These are phyloP conservation scores for Gymnoscopelus microlampas DNA, from an alignment of 2,797 vertebrate species.

Conservation along the genomic window DNA sequence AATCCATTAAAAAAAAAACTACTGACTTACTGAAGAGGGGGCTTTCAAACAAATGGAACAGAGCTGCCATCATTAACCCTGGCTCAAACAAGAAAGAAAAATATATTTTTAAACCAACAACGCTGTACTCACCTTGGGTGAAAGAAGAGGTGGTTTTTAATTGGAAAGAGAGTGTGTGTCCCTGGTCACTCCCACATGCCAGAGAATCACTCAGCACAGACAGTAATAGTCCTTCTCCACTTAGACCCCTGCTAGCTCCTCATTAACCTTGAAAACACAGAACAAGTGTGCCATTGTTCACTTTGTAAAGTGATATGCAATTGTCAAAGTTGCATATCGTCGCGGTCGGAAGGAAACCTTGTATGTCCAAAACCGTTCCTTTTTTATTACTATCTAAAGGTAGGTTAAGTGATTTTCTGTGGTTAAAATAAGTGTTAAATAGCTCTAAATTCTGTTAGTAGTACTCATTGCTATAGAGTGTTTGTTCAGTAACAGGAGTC, in stretches of 20 bases:
- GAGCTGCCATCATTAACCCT: constrained; percentile 21
- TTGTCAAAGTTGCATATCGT: no score
- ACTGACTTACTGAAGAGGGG: constrained; percentile 24
- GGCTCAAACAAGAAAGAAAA: background rate
- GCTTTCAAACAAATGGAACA: constrained; percentile 18
- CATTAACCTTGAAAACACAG: constrained; percentile 15
- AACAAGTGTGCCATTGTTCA: background rate
- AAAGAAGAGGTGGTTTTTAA: constrained; percentile 1
- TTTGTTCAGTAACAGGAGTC: no score
- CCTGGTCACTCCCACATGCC: background rate
- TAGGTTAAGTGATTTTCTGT: no score
- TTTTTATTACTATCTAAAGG: no score
- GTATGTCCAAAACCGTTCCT: no score
- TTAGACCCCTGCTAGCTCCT: background rate
- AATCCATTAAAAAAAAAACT: constrained; percentile 57
- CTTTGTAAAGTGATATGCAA: background rate
- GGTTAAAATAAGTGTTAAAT: no score
- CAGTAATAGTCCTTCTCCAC: background rate
- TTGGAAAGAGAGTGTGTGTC: background rate
- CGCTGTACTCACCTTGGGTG: no score
- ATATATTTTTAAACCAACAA: no score
- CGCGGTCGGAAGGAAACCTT: no score
- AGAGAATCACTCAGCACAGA: background rate
- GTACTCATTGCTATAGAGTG: no score
- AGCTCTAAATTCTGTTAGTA: no score